These are phyloP conservation scores for Ammospiza caudacuta DNA, from an alignment of 2,113 vertebrate species.

Conservation along the genomic window DNA sequence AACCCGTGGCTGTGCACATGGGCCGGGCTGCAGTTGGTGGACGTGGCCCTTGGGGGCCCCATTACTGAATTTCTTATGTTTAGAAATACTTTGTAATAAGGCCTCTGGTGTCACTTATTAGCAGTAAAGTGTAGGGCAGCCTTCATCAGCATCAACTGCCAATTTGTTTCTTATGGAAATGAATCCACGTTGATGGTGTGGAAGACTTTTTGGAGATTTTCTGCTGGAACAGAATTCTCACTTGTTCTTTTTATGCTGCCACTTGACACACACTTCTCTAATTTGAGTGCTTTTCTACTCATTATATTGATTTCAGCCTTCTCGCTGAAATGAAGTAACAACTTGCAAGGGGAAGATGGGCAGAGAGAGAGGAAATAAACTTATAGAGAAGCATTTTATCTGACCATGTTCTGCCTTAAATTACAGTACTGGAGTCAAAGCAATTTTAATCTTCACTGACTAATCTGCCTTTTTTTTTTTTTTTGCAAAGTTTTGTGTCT, in stretches of 20 bases:
- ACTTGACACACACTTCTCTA: background rate
- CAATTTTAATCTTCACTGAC: background rate
- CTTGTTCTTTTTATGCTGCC: conserved; percentile 25
- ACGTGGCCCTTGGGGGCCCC: conserved; percentile 56
- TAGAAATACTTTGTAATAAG: conserved; percentile 73
- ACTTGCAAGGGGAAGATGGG: background rate
- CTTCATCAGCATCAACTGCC: conserved; percentile 57
- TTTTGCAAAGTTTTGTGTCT: background rate
- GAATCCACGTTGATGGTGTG: background rate
- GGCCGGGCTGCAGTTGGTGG: background rate
- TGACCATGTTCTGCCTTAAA: background rate
- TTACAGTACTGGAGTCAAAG: background rate
- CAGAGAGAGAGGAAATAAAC: conserved; percentile 8
- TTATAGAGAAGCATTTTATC: background rate
- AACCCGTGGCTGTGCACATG: background rate
- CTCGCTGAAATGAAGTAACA: background rate
- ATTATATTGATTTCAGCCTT: conserved; percentile 34
- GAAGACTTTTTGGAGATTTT: conserved; percentile 42
- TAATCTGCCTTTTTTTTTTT: background rate
- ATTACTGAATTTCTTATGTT: conserved; percentile 66
- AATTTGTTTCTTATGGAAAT: conserved; percentile 67
- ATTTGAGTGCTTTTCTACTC: conserved; percentile 26
- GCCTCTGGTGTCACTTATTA: conserved; percentile 70
- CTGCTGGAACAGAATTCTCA: conserved; percentile 26
- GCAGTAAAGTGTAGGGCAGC: conserved; percentile 56